Percentiles rank a stretch among this genome's conserved stretches.
These are phyloP conservation scores for Polymixis lichenea DNA, from an alignment of 2,888 invertebrate genomes.

Conservation along the genomic window DNA sequence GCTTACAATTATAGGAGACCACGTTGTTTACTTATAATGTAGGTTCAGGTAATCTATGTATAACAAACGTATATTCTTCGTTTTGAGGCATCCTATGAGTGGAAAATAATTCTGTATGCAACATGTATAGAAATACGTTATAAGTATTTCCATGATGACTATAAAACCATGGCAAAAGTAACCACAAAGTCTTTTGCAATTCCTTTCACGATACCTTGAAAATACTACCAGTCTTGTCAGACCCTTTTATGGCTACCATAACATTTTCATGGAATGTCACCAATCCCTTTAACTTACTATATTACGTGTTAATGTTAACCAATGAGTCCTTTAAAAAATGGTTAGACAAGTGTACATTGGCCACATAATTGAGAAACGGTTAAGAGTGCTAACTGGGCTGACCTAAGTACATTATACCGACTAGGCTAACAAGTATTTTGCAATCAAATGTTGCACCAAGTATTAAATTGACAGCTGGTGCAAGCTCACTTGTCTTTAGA, in stretches of 20 bases:
- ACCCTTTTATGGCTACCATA: neutral
- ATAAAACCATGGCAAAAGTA: neutral
- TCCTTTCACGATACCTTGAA: constrained; percentile 1
- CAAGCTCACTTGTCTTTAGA: constrained; percentile 4
- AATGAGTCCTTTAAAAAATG: constrained; percentile 2
- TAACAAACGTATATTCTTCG: neutral
- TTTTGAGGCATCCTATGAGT: neutral
- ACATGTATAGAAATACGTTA: neutral
- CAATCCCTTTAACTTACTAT: neutral
- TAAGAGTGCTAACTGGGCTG: constrained; percentile 51
- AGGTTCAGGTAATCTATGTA: too few species aligned
- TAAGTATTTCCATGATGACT: neutral
- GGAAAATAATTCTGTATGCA: neutral
- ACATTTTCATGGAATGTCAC: neutral
- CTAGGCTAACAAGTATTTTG: constrained; percentile 47
- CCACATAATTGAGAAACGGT: constrained; percentile 56
- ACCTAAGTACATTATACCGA: constrained; percentile 30
- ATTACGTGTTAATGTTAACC: constrained; percentile 11
- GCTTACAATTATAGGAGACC: too few species aligned
- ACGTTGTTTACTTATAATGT: too few species aligned
- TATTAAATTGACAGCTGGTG: constrained; percentile 5
- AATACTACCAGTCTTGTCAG: neutral
- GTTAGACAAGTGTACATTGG: neutral
- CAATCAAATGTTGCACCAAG: constrained; percentile 46
- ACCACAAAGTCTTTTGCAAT: neutral